phyloP scores from a whole-genome alignment of 2,113 vertebrate genomes.

The Xenopus tropicalis region DNA sequence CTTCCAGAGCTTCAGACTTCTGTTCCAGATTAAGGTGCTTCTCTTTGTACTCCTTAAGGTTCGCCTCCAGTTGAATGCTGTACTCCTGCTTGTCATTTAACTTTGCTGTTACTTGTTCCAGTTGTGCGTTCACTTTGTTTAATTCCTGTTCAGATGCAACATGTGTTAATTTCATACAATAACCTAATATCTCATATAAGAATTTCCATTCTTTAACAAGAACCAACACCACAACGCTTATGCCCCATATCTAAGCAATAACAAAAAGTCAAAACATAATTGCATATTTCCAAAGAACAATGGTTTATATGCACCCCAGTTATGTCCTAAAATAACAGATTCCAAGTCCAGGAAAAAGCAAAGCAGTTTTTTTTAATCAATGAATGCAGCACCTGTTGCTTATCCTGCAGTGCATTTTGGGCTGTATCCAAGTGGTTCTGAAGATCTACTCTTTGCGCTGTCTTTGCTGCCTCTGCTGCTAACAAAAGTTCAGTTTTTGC shows the following conservation, averaged over 20 bases:
- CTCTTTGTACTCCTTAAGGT: conserved; percentile 86
- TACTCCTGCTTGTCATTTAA: conserved; percentile 84
- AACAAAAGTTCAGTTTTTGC: conserved; percentile 93
- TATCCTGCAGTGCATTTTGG: conserved; percentile 93
- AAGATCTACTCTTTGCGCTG: conserved; percentile 87
- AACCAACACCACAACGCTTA: too few relatives aligned
- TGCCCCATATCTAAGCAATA: too few relatives aligned
- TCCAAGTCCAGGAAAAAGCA: too few relatives aligned
- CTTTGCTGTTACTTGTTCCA: conserved; percentile 76
- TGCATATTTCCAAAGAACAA: too few relatives aligned
- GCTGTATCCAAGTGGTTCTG: conserved; percentile 93
- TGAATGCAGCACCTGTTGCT: conserved; percentile 78
- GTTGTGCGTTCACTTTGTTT: conserved; percentile 74
- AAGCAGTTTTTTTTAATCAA: too few relatives aligned
- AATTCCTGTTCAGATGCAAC: conserved; percentile 75
- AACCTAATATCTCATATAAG: too few relatives aligned
- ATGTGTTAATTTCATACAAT: conserved; percentile 16
- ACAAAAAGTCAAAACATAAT: too few relatives aligned
- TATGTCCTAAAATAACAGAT: too few relatives aligned
- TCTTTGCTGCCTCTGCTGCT: conserved; percentile 91
- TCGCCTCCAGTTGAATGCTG: conserved; percentile 78
- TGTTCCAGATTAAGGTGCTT: conserved; percentile 83
- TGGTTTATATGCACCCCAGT: too few relatives aligned
- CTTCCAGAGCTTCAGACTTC: conserved; percentile 76
- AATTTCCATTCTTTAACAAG: too few relatives aligned